Conservation (phyloP, 2,888 invertebrate genomes). For the Zootermopsis nevadensis region DNA sequence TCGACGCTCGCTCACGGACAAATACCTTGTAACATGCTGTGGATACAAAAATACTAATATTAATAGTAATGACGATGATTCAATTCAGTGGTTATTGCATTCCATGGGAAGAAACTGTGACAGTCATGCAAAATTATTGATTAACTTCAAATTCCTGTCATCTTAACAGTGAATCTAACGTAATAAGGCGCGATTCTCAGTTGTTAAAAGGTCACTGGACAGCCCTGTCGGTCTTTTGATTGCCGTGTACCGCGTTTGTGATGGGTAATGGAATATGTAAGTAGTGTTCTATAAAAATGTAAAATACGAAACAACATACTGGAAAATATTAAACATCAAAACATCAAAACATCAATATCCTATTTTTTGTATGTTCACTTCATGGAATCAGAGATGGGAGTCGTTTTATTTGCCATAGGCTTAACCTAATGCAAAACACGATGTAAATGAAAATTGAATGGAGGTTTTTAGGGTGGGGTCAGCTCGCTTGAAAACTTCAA, state of each 20-base stretch:
- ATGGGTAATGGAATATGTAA: neutral
- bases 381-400: neutral
- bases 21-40: too few species aligned
- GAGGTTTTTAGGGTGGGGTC: conserved; percentile 21
- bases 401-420: neutral
- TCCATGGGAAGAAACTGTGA: too few species aligned
- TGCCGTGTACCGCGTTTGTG: neutral
- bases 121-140: neutral
- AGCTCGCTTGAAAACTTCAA: conserved; percentile 27
- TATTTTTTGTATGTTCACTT: neutral
- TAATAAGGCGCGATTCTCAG: too few species aligned
- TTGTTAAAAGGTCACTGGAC: neutral
- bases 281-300: neutral
- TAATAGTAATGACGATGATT: too few species aligned
- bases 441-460: conserved; percentile 41
- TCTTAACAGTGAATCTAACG: too few species aligned
- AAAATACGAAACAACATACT: neutral
- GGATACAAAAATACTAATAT: too few species aligned
- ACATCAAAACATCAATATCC: neutral
- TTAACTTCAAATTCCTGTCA: too few species aligned
- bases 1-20: too few species aligned
- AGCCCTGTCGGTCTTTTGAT: neutral
- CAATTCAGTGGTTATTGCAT: too few species aligned
- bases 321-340: conserved; percentile 9
- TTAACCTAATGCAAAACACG: conserved; percentile 30